These are phyloP conservation scores for Lagopus muta DNA, from an alignment of 2,113 vertebrate genomes.

Conservation along the genomic window DNA sequence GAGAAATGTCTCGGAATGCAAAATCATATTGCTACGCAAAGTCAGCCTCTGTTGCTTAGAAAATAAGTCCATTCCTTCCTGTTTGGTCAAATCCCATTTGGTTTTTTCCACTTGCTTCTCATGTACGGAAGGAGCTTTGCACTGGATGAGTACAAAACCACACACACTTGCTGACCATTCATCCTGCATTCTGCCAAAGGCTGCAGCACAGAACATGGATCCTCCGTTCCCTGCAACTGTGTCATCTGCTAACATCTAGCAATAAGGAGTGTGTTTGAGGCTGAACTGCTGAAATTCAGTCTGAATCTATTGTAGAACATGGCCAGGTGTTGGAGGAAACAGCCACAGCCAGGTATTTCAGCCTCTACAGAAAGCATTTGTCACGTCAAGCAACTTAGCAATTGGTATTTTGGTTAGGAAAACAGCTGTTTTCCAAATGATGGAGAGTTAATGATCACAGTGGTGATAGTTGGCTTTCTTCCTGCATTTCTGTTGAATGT, in stretches of 20 bases:
- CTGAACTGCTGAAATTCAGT: neutral
- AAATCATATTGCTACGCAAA: rapidly evolving
- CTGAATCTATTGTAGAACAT: neutral
- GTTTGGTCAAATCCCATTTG: rapidly evolving
- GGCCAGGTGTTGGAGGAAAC: neutral
- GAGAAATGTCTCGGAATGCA: rapidly evolving
- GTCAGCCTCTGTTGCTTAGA: neutral
- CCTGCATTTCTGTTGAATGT: neutral
- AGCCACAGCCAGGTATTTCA: neutral
- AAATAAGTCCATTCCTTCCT: neutral
- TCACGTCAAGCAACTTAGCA: neutral
- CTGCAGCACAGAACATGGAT: neutral
- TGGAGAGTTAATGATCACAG: rapidly evolving
- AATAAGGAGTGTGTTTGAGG: neutral
- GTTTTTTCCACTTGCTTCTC: rapidly evolving
- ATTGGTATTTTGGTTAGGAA: neutral
- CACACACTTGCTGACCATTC: neutral
- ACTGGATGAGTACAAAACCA: neutral
- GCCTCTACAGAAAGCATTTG: neutral
- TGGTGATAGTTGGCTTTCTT: neutral
- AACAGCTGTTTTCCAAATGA: neutral
- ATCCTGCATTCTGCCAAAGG: neutral
- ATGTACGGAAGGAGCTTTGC: neutral
- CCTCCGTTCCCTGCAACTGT: neutral
- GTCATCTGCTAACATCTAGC: neutral